phyloP scores from a whole-genome alignment of 2,888 invertebrate genomes.

The Sphaerophoria taeniata region DNA sequence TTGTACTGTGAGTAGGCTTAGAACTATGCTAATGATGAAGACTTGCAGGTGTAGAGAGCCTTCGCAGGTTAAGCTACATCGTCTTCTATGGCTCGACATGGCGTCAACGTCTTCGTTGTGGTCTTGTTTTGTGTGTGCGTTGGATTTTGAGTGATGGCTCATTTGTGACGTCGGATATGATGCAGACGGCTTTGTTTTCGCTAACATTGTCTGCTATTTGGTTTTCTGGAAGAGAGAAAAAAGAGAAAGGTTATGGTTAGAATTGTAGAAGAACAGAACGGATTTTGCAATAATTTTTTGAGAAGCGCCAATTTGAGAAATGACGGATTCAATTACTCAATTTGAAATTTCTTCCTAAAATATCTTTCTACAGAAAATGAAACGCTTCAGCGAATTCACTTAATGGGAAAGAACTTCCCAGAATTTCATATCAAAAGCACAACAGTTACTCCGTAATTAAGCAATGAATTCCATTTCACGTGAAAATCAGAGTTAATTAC shows the following conservation, averaged over 20 bases:
- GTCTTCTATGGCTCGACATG: constrained; percentile 55
- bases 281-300: too few relatives aligned
- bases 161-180: constrained; percentile 37
- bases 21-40: constrained; percentile 63
- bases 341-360: too few relatives aligned
- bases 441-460: background rate
- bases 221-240: constrained; percentile 44
- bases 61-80: constrained; percentile 9
- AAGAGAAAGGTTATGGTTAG: background rate
- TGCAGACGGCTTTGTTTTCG: constrained; percentile 34
- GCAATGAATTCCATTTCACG: background rate
- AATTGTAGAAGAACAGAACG: background rate
- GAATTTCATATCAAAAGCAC: background rate
- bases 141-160: constrained; percentile 34
- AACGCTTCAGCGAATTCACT: too few relatives aligned
- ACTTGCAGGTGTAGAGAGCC: constrained; percentile 34
- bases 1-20: constrained; percentile 75
- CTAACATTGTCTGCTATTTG: constrained; percentile 46
- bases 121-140: constrained; percentile 15
- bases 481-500: background rate
- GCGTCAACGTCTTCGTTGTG: background rate
- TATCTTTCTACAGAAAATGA: too few relatives aligned
- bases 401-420: background rate
- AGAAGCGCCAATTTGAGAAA: too few relatives aligned
- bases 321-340: too few relatives aligned